Base-by-base conservation (phyloP, 2,888 invertebrate genomes). In the Aleiodes testaceus region DNA sequence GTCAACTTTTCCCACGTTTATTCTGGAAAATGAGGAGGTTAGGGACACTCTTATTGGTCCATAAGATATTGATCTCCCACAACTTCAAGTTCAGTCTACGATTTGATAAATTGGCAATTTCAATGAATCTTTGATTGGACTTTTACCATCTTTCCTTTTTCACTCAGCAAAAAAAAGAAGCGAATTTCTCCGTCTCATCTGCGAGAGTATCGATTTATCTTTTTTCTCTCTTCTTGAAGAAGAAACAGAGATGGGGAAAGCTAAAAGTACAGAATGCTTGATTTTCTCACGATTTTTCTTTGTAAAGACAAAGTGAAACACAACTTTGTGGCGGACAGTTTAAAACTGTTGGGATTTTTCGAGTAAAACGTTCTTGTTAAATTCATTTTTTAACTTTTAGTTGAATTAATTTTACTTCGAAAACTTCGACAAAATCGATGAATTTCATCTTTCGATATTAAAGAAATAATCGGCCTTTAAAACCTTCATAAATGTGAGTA, bases 51-150 rank as follows among this genome's bases (percentile, higher is more conserved):
- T 67, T 69, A 69, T 68, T 70, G 75, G 75, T 76, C n/a, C 73
- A 75, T 74, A 69, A 74, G 77, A 76, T 77, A 77, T 77, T 77
- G 77, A 77, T 76, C 77, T 77, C 72, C 75, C 70, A 70, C 74
- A 72, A 74, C 75, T 76, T 74, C 76, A 76, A 49, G 61, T 61
- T 68, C 68, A 50, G 45, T 26, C 59, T 68, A 18, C 59, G 20
- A 47, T 59, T 55, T 45, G 53, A 66, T 18, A 22, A 45, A 55
- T 61, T n/a, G 61, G 30, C 12, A 20, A 59, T 68, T 49, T 47
- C 59, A 47, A 61, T 68, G 68, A 68, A 68, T 68, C 49, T 68
- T 68, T 68, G 59, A 68, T 68, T 36, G 49, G 0, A 50, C 49
- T 59, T 59, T 42, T 11, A 16, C 16, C 14, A 16, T 16, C 49